A percentile compares a stretch with the other conserved stretches of the same genome.
Conservation (phyloP, 2,888 invertebrate genomes). For the Tenodera sinensis region DNA sequence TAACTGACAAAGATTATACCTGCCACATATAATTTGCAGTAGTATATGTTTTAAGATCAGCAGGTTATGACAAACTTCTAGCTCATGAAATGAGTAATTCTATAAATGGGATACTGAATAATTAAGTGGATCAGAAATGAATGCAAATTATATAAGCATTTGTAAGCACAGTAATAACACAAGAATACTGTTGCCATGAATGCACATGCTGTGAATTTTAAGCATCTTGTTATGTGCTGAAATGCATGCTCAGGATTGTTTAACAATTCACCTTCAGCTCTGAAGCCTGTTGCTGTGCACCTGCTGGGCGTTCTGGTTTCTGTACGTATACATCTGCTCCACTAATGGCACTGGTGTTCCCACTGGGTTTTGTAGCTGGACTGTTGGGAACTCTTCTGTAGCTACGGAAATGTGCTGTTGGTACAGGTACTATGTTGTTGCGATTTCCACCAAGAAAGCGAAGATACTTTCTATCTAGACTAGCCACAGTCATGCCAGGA, state of each 20-base stretch:
- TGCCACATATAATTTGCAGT: neutral
- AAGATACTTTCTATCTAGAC: slow-evolving; percentile 68
- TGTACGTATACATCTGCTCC: neutral
- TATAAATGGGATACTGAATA: neutral
- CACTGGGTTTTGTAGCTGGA: neutral
- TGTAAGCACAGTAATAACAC: neutral
- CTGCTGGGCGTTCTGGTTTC: neutral
- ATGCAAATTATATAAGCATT: neutral
- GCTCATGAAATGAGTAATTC: neutral
- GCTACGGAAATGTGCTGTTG: slow-evolving; percentile 74
- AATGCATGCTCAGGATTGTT: neutral
- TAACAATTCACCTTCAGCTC: neutral
- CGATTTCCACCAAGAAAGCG: slow-evolving; percentile 52
- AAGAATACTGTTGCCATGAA: neutral
- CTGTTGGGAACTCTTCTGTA: slow-evolving; percentile 58
- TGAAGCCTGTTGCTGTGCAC: neutral
- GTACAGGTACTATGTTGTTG: slow-evolving; percentile 57
- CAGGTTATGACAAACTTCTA: neutral
- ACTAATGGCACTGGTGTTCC: neutral
- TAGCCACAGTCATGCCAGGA: slow-evolving; percentile 44
- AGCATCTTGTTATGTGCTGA: neutral
- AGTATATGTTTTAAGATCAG: neutral
- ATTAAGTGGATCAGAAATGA: neutral
- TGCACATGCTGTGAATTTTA: neutral
- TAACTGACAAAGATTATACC: too few species aligned